Percentiles rank a stretch among this genome's conserved stretches.
phyloP scores from a whole-genome alignment of 2,888 invertebrate species.

The Clusia tigrina region DNA sequence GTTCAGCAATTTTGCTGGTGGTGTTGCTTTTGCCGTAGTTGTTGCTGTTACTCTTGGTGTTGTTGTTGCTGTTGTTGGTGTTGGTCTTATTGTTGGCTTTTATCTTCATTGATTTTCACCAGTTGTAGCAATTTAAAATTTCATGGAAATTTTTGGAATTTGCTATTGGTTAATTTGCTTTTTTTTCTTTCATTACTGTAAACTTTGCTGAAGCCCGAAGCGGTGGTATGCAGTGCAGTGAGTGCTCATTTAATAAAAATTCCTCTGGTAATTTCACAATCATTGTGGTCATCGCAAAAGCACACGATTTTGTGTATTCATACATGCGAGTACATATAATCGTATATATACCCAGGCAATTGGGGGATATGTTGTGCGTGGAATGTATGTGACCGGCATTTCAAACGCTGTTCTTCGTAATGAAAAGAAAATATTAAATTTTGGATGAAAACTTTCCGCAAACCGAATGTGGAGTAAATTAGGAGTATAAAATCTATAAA shows the following conservation, averaged over 20 bases:
- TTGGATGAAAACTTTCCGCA: too few relatives aligned
- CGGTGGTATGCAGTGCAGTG: background rate
- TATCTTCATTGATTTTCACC: background rate
- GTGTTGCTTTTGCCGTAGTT: constrained; percentile 6
- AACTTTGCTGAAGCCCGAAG: background rate
- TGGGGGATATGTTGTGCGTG: too few relatives aligned
- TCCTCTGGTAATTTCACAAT: background rate
- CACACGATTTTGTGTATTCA: background rate
- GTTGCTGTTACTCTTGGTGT: background rate
- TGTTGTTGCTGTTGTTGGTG: constrained; percentile 5
- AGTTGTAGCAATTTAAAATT: background rate
- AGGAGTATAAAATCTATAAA: too few relatives aligned
- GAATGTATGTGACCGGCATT: too few relatives aligned
- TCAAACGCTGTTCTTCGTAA: too few relatives aligned
- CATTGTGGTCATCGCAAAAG: background rate
- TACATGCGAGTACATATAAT: background rate
- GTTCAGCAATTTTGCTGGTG: background rate
- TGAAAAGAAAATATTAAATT: too few relatives aligned
- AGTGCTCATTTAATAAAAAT: constrained; percentile 1
- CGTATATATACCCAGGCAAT: too few relatives aligned
- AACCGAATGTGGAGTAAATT: too few relatives aligned
- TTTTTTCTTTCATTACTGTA: background rate
- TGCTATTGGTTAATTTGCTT: background rate
- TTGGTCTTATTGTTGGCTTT: too few relatives aligned
- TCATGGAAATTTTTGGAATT: background rate